These are phyloP conservation scores for Nothobranchius kuhntae DNA, from an alignment of 2,113 vertebrate species.

Conservation along the genomic window DNA sequence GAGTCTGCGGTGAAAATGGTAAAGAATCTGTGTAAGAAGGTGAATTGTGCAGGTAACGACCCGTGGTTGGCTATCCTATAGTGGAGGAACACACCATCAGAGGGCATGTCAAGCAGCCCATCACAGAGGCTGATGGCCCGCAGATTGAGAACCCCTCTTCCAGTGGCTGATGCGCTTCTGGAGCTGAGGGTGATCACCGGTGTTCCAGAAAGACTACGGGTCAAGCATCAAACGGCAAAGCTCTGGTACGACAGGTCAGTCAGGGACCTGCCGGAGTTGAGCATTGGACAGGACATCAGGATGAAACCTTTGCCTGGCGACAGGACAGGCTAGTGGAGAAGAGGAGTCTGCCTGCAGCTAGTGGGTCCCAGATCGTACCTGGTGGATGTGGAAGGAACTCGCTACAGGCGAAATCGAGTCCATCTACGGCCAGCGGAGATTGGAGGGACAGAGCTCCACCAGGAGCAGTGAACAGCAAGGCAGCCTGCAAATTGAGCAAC, in stretches of 20 bases:
- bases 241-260: not conserved
- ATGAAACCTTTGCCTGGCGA: not conserved
- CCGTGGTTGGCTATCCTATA: not conserved
- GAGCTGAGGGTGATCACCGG: not conserved
- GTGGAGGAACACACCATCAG: not conserved
- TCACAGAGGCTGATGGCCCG: not conserved
- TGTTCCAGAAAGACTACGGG: not conserved
- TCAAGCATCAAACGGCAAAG: not conserved
- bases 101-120: not conserved
- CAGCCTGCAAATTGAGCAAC: too few species aligned
- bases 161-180: not conserved
- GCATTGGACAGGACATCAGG: not conserved
- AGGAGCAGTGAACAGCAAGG: too few species aligned
- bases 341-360: not conserved
- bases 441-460: too few species aligned
- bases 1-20: not conserved
- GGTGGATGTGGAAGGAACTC: not conserved
- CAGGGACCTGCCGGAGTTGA: not conserved
- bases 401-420: not conserved
- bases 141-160: not conserved
- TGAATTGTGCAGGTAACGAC: not conserved
- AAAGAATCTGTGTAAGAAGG: not conserved
- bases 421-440: not conserved
- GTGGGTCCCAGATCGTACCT: not conserved
- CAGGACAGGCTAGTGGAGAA: constrained; percentile 18